These are phyloP conservation scores for Periphyllus acericola DNA, from an alignment of 2,888 invertebrate genomes.

Conservation along the genomic window DNA sequence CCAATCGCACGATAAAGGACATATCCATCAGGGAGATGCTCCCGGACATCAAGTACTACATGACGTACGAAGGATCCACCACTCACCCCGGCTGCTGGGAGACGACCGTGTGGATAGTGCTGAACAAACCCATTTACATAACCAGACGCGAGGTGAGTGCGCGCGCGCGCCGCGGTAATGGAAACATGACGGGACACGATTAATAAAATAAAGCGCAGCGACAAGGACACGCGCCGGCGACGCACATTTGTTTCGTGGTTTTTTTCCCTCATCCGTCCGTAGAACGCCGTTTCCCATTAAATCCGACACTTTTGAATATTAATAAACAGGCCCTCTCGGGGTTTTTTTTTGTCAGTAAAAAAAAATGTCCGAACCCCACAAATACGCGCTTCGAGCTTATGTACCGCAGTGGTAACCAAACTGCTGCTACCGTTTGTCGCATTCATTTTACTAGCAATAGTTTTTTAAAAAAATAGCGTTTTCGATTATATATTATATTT, in stretches of 20 bases:
- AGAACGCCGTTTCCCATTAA: not conserved
- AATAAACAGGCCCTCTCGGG: not conserved
- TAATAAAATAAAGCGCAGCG: slow-evolving; percentile 31
- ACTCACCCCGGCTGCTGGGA: slow-evolving; percentile 99
- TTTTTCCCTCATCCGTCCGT: not conserved
- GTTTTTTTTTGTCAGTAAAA: no score
- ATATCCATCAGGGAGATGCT: slow-evolving; percentile 86
- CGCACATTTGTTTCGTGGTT: not conserved
- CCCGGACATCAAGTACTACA: slow-evolving; percentile 92
- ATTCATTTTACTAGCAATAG: no score
- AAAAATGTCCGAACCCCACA: not conserved
- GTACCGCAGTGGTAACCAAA: no score
- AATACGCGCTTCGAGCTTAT: not conserved
- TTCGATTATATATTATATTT: no score
- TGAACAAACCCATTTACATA: slow-evolving; percentile 97
- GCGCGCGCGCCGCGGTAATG: slow-evolving; percentile 38
- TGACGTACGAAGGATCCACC: slow-evolving; percentile 97
- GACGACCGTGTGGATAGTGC: slow-evolving; percentile 98
- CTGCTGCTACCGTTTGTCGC: no score
- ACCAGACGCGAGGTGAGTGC: slow-evolving; percentile 92
- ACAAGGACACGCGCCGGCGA: not conserved
- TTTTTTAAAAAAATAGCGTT: no score
- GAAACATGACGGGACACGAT: slow-evolving; percentile 38
- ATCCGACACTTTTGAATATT: not conserved
- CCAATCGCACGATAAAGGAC: slow-evolving; percentile 83